Percentiles rank a stretch among this genome's conserved stretches.
phyloP scores from a whole-genome alignment of 2,113 vertebrate genomes.

The Apodemus speciosus region DNA sequence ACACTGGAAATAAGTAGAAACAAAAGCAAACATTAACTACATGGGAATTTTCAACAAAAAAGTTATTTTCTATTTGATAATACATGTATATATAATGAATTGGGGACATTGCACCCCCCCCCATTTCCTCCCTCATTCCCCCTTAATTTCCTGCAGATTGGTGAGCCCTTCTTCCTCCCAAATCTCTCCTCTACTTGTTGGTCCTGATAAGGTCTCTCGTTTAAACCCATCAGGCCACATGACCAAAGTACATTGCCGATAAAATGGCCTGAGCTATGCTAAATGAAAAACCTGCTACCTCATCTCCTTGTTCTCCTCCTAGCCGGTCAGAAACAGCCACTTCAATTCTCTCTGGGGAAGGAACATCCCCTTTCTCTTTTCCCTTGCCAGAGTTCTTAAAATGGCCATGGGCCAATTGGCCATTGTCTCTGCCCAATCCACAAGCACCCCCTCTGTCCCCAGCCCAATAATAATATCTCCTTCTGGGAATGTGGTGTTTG shows the following conservation, averaged over 20 bases:
- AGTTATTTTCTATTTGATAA: neutral
- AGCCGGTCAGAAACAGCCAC: neutral
- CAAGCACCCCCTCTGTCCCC: neutral
- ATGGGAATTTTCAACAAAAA: neutral
- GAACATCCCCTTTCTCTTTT: neutral
- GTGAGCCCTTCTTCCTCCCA: too few species aligned
- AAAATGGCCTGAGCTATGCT: neutral
- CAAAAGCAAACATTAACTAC: neutral
- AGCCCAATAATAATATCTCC: neutral
- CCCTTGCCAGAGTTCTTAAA: neutral
- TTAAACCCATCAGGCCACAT: neutral
- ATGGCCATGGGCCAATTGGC: neutral
- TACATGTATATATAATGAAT: neutral
- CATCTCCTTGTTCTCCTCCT: neutral
- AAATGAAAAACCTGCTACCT: neutral
- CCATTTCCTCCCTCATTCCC: neutral
- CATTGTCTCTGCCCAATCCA: neutral
- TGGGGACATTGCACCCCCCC: neutral
- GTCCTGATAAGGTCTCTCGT: neutral
- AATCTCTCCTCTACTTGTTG: neutral
- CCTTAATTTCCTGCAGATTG: too few species aligned
- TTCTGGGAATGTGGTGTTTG: neutral
- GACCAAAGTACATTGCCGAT: neutral
- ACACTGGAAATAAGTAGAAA: conserved; percentile 23
- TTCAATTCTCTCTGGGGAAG: neutral